Percentiles rank a stretch among this genome's conserved stretches.
phyloP scores from a whole-genome alignment of 1,140 invertebrate genomes.

The Battus philenor region DNA sequence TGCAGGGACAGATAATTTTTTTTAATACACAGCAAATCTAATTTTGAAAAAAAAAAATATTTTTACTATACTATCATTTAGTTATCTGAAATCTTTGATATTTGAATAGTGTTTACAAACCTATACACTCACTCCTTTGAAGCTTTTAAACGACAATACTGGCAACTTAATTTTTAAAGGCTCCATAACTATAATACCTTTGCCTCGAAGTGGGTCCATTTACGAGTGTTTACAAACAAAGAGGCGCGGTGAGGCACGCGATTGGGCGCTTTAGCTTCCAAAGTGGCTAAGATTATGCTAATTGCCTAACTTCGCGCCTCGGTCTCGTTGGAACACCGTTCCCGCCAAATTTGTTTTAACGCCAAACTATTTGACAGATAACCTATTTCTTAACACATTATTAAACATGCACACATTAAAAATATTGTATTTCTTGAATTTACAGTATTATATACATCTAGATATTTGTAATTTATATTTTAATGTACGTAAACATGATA shows the following conservation, averaged over 20 bases:
- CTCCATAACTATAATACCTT: not conserved
- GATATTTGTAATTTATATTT: no score
- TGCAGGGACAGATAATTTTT: no score
- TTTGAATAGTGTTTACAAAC: not conserved
- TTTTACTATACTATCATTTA: no score
- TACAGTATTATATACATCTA: no score
- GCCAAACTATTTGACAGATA: not conserved
- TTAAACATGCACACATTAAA: no score
- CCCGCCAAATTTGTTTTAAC: slow-evolving; percentile 1
- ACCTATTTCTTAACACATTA: no score
- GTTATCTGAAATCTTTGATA: not conserved
- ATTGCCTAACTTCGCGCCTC: slow-evolving; percentile 9
- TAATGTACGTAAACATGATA: no score
- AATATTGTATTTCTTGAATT: no score
- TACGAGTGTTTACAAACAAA: slow-evolving; percentile 3
- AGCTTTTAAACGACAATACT: no score
- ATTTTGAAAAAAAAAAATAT: no score
- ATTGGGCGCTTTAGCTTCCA: slow-evolving; percentile 3
- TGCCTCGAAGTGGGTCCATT: not conserved
- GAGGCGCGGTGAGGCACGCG: slow-evolving; percentile 3
- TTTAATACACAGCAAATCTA: no score
- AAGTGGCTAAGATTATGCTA: slow-evolving; percentile 15
- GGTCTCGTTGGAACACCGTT: not conserved
- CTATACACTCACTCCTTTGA: not conserved
- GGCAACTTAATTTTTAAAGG: not conserved